Evolutionary conservation across 2,113 vertebrate genomes (phyloP), one percentile per base, ranked within the genome.

Genomic region (Balaeniceps rex): DNA sequence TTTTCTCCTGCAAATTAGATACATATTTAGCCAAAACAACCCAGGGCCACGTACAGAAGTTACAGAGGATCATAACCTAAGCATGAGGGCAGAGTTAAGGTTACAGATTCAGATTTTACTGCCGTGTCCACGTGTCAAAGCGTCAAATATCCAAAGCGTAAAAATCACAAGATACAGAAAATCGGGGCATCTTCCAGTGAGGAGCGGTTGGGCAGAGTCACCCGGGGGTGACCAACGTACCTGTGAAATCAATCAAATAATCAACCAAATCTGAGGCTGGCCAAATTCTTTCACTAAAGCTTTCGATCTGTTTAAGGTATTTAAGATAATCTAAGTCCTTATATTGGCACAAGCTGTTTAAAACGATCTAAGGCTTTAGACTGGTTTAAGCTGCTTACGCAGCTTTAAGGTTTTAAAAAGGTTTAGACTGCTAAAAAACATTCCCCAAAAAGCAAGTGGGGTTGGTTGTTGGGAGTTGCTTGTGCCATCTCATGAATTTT

Each of bases 311-410:
- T 97, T 97, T 96, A 96, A 96, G 85, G 89, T 76, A 91, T 93
- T 97, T 97, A 95, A 80, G 72, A 90, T 95, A 88, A 96, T 96
- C 93, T 95, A 83, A 97, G 94, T 54, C 91, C 83, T 94, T 89
- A 28, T 86, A 86, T 83, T 96, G 91, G 95, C 96, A 97, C 95
- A 94, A 97, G 97, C 97, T 95, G 74, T 96, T 98, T 96, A 97
- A 98, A 96, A 77, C 86, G 87, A 98, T 97, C 97, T 69, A 60
- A 51, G 96, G 94, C 71, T 96, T 98, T 90, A 87, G 94, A 85
- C 7, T 65, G 77, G 55, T 82, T 94, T 97, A 98, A 97, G 96
- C 97, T 84, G 92, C 96, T 98, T 97, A 97, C 9, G 58, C 51
- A 87, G 96, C 92, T 97, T 97, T 91, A 89, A 94, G 77, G 96